These are phyloP conservation scores for Tolmerus cingulatus DNA, from an alignment of 2,888 invertebrate species.

Conservation along the genomic window DNA sequence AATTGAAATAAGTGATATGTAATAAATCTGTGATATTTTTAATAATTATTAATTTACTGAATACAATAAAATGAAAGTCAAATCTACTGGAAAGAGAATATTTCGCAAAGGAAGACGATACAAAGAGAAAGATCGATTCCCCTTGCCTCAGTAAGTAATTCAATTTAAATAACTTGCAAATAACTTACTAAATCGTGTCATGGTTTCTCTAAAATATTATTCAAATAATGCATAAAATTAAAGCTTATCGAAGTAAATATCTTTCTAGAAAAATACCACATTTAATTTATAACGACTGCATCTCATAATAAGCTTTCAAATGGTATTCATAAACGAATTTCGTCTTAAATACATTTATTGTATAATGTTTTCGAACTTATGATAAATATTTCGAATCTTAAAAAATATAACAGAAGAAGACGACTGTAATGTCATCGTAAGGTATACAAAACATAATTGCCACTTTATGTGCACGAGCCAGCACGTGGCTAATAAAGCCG, in stretches of 20 bases:
- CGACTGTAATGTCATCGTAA: too few relatives aligned
- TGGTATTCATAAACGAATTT: neutral
- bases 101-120: constrained; percentile 50
- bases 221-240: neutral
- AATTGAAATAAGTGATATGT: neutral
- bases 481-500: neutral
- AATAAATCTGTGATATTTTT: neutral
- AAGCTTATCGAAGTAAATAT: neutral
- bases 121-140: constrained; percentile 56
- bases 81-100: constrained; percentile 11
- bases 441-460: neutral
- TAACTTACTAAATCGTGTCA: neutral
- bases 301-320: neutral
- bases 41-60: neutral
- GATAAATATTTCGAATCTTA: neutral
- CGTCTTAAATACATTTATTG: neutral
- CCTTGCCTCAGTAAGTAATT: constrained; percentile 60
- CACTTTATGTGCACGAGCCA: neutral
- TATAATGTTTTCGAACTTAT: neutral
- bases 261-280: neutral
- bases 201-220: neutral
- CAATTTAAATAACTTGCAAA: neutral
- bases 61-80: neutral
- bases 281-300: neutral
- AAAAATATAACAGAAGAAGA: neutral